These are phyloP conservation scores for Tetramorium parvispinum DNA, from an alignment of 1,140 invertebrate genomes.

Conservation along the genomic window DNA sequence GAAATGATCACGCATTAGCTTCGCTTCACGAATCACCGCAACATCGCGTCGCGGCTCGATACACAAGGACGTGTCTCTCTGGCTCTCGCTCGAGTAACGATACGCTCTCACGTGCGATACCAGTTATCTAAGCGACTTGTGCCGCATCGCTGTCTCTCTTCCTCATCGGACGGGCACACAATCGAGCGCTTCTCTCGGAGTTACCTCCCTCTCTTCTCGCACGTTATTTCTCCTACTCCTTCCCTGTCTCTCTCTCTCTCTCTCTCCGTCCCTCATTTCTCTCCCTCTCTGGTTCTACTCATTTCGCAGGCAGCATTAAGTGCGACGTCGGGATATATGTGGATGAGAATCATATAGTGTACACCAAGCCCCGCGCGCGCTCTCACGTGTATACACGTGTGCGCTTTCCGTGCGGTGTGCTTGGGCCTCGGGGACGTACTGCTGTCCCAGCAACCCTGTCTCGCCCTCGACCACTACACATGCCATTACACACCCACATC, in stretches of 20 bases:
- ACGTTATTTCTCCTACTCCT: background rate
- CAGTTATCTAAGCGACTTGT: constrained; percentile 61
- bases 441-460: constrained; percentile 69
- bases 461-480: constrained; percentile 59
- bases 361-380: constrained; percentile 43
- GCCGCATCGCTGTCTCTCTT: constrained; percentile 27
- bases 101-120: constrained; percentile 55
- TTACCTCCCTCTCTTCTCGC: background rate
- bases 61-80: constrained; percentile 34
- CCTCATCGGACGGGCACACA: constrained; percentile 31
- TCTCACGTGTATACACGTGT: constrained; percentile 54
- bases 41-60: constrained; percentile 32
- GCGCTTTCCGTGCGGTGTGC: constrained; percentile 48
- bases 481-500: constrained; percentile 59
- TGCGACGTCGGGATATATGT: constrained; percentile 76
- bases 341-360: constrained; percentile 72
- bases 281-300: constrained; percentile 49
- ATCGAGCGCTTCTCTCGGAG: background rate
- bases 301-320: constrained; percentile 79
- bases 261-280: background rate
- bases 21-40: constrained; percentile 26
- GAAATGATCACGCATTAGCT: constrained; percentile 30
- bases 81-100: constrained; percentile 7
- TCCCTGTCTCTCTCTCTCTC: constrained; percentile 21
- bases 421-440: constrained; percentile 73